Conservation (phyloP, 2,888 invertebrate species). For the Helleia helle region DNA sequence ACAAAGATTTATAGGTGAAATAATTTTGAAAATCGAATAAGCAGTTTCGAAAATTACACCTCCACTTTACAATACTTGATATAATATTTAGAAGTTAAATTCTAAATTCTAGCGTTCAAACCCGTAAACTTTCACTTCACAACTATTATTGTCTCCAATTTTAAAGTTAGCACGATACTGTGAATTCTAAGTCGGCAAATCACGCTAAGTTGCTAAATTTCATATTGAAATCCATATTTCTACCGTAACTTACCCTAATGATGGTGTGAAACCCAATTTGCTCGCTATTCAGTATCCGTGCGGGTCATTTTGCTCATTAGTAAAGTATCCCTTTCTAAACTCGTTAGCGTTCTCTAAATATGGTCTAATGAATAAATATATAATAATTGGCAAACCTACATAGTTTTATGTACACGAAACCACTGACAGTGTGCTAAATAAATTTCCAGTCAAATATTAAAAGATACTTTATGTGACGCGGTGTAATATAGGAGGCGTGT, state of each 20-base stretch:
- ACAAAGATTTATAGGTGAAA: too few species aligned
- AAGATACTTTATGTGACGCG: too few species aligned
- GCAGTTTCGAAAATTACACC: too few species aligned
- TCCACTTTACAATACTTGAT: too few species aligned
- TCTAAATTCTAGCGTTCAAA: too few species aligned
- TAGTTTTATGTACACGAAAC: too few species aligned
- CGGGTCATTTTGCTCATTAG: neutral
- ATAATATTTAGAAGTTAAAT: too few species aligned
- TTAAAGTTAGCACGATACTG: slow-evolving; percentile 1
- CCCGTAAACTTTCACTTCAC: neutral
- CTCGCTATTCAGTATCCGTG: neutral
- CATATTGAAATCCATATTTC: slow-evolving; percentile 7
- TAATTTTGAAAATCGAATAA: too few species aligned
- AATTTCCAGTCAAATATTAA: too few species aligned
- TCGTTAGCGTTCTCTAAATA: neutral
- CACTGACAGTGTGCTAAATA: too few species aligned
- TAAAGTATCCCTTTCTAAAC: slow-evolving; percentile 1
- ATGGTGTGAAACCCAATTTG: neutral
- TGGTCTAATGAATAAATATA: neutral
- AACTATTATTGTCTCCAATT: slow-evolving; percentile 1
- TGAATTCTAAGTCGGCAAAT: slow-evolving; percentile 2
- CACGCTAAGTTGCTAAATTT: neutral
- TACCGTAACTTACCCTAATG: neutral
- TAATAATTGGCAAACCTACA: too few species aligned
- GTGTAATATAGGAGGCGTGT: too few species aligned